Evolutionary conservation across 1,140 invertebrate species (phyloP).

Genomic region (Aphidius ervi): DNA sequence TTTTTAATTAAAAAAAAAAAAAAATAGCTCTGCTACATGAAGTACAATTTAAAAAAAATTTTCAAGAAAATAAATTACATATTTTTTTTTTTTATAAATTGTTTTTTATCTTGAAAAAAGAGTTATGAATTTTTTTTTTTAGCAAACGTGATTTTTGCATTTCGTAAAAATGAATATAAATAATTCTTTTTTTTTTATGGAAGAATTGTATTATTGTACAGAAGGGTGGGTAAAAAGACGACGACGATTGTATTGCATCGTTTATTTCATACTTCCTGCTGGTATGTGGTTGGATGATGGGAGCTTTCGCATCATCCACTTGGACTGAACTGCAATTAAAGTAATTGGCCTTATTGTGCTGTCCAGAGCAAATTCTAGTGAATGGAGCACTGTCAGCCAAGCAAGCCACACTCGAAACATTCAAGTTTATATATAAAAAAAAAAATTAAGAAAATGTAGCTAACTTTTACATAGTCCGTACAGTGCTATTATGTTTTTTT

Average conservation of each 20-base stretch:
- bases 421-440: constrained; percentile 19
- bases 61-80: too few relatives aligned
- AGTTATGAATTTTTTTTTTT: too few relatives aligned
- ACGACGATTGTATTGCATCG: constrained; percentile 42
- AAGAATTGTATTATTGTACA: not conserved
- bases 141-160: too few relatives aligned
- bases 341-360: constrained; percentile 49
- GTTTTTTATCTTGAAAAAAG: too few relatives aligned
- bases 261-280: constrained; percentile 42
- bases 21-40: too few relatives aligned
- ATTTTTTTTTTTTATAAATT: not conserved
- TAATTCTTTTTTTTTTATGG: not conserved
- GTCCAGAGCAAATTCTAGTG: constrained; percentile 43
- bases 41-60: too few relatives aligned
- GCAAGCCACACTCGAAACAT: constrained; percentile 27
- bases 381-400: constrained; percentile 31
- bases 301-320: constrained; percentile 40
- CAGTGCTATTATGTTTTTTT: constrained; percentile 5
- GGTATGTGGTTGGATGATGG: constrained; percentile 33
- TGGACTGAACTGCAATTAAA: constrained; percentile 44
- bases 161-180: not conserved
- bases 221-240: constrained; percentile 31
- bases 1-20: not conserved
- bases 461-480: constrained; percentile 22
- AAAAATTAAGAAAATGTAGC: too few relatives aligned